These are phyloP conservation scores for Cynopterus sphinx DNA, from an alignment of 2,797 vertebrate species.

Conservation along the genomic window DNA sequence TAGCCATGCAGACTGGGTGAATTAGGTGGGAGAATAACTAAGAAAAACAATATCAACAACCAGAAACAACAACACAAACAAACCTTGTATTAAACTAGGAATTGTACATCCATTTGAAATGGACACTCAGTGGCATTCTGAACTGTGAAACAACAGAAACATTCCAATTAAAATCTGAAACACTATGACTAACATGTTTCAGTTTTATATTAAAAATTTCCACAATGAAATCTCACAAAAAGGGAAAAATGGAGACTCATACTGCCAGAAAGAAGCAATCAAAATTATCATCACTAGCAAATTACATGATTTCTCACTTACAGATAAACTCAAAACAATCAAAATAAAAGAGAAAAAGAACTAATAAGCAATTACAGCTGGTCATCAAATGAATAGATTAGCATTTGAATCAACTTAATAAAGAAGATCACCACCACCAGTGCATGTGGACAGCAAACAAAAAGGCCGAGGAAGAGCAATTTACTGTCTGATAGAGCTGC, in stretches of 20 bases:
- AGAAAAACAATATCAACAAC: neutral
- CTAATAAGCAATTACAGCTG: neutral
- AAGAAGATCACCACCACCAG: neutral
- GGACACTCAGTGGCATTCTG: neutral
- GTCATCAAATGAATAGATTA: neutral
- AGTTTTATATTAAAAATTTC: neutral
- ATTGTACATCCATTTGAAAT: neutral
- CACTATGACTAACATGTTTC: neutral
- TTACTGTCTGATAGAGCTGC: neutral
- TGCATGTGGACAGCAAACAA: neutral
- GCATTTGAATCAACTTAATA: neutral
- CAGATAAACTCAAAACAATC: neutral
- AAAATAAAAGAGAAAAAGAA: constrained; percentile 8
- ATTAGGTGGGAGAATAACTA: neutral
- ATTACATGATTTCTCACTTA: neutral
- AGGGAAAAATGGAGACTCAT: neutral
- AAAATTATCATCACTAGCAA: neutral
- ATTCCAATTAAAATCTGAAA: neutral
- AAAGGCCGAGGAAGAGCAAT: neutral
- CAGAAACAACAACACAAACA: neutral
- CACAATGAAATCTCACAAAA: neutral
- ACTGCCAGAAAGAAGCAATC: neutral
- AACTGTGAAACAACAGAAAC: neutral
- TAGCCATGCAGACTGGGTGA: neutral
- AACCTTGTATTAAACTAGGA: neutral